Percentiles rank a stretch among this genome's conserved stretches.
phyloP scores from a whole-genome alignment of 1,140 invertebrate species.

The Lysiphlebus fabarum region DNA sequence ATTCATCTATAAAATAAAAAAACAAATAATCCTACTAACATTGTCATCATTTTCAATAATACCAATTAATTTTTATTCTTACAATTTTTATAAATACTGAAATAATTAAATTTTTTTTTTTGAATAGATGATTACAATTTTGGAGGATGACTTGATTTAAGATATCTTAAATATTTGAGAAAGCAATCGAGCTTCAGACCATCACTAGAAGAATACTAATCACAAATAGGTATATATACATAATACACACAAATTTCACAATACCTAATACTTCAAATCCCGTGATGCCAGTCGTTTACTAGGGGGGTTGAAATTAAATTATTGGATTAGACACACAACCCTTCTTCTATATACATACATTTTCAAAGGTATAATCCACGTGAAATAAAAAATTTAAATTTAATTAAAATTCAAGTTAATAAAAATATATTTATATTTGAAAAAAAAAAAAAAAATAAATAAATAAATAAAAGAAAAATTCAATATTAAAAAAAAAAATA shows the following conservation, averaged over 20 bases:
- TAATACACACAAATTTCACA: slow-evolving; percentile 54
- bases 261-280: slow-evolving; percentile 55
- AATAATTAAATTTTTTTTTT: no score
- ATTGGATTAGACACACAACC: slow-evolving; percentile 52
- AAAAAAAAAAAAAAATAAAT: slow-evolving; percentile 1
- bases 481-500: not conserved
- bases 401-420: no score
- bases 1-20: no score
- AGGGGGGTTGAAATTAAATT: slow-evolving; percentile 52
- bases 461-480: slow-evolving; percentile 5
- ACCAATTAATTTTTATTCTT: no score
- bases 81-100: no score
- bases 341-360: slow-evolving; percentile 23
- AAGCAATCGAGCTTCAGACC: slow-evolving; percentile 2
- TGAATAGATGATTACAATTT: no score
- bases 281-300: slow-evolving; percentile 32
- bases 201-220: slow-evolving; percentile 53
- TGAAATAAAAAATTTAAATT: no score
- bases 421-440: not conserved
- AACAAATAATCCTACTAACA: no score
- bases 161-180: no score
- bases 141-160: no score
- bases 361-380: no score
- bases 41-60: no score
- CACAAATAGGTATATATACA: slow-evolving; percentile 40